A percentile compares a stretch with the other conserved stretches of the same genome.
Evolutionary conservation across 2,113 vertebrate species (phyloP).

Genomic region (Zosterops lateralis): DNA sequence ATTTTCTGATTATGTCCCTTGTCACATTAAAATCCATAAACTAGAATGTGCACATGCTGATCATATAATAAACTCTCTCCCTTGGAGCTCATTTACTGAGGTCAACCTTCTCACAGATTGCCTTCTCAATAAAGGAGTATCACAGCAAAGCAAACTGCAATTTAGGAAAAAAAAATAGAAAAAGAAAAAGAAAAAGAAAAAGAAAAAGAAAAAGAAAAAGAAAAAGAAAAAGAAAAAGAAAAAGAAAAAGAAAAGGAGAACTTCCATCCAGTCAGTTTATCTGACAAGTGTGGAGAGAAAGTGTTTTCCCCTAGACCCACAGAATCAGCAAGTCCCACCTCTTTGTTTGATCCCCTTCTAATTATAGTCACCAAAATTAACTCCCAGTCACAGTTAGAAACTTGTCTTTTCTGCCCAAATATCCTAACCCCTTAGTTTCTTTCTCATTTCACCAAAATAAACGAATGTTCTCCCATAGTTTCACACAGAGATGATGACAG

Average conservation of each 20-base stretch:
- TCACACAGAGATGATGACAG: background rate
- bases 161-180: background rate
- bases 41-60: slow-evolving; percentile 48
- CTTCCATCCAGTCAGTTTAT: background rate
- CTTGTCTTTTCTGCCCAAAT: background rate
- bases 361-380: background rate
- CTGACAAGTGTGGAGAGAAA: background rate
- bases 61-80: slow-evolving; percentile 50
- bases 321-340: background rate
- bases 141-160: slow-evolving; percentile 28
- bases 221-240: rapidly evolving
- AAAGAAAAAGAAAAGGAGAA: background rate
- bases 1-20: slow-evolving; percentile 43
- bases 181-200: no score
- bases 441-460: background rate
- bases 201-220: no score
- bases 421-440: background rate
- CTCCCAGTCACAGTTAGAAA: background rate
- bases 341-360: background rate
- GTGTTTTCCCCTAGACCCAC: background rate
- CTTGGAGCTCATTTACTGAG: slow-evolving; percentile 47
- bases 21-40: slow-evolving; percentile 50
- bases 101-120: slow-evolving; percentile 40
- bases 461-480: background rate
- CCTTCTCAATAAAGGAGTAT: background rate